Evolutionary conservation across 2,888 invertebrate species (phyloP).

Genomic region (Margaritifera margaritifera): DNA sequence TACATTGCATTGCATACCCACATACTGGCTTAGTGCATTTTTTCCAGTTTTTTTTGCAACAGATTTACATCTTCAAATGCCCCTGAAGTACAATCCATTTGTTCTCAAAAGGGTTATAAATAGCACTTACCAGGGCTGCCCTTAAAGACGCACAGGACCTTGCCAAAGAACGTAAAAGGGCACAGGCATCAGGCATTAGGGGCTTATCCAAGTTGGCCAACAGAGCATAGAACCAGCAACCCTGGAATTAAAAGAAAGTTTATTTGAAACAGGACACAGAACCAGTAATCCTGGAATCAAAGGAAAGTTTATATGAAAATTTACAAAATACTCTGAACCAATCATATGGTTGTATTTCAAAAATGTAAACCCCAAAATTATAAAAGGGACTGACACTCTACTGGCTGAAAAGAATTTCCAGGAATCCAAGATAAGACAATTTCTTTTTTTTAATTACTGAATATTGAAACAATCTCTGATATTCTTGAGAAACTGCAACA

Average conservation of each 20-base stretch:
- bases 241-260: constrained; percentile 68
- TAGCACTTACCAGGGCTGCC: constrained; percentile 65
- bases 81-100: neutral
- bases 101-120: neutral
- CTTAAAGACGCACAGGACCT: constrained; percentile 76
- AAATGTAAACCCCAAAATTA: neutral
- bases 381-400: neutral
- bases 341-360: neutral
- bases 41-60: neutral
- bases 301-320: neutral
- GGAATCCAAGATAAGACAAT: no score
- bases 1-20: no score
- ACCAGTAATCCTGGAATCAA: neutral
- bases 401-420: no score
- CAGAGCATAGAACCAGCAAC: constrained; percentile 83
- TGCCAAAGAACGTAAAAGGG: constrained; percentile 79
- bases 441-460: no score
- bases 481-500: no score
- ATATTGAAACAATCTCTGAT: no score
- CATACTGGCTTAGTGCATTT: no score
- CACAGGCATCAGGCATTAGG: constrained; percentile 80
- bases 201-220: constrained; percentile 80
- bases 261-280: neutral
- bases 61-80: neutral
- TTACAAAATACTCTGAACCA: neutral